These are phyloP conservation scores for Microhierax caerulescens DNA, from an alignment of 2,797 vertebrate species.

Conservation along the genomic window DNA sequence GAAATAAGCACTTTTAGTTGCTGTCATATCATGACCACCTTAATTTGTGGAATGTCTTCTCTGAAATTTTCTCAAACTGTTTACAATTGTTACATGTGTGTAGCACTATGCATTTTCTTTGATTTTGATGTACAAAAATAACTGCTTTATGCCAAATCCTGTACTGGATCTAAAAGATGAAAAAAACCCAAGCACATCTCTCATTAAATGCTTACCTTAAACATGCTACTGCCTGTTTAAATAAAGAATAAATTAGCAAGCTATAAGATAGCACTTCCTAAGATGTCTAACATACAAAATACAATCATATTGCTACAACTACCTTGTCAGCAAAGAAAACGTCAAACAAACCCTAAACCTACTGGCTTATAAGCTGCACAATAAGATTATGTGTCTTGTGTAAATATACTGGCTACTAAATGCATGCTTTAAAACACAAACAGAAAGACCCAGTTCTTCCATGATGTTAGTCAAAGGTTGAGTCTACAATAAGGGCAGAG, in stretches of 20 bases:
- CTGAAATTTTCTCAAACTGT: not conserved
- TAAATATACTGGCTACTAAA: not conserved
- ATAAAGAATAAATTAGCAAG: not conserved
- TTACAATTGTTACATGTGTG: not conserved
- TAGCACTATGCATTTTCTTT: not conserved
- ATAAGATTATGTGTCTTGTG: not conserved
- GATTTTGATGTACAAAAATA: not conserved
- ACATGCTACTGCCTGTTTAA: not conserved
- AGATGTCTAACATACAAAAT: not conserved
- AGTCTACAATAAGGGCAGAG: not conserved
- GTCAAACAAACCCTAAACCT: not conserved
- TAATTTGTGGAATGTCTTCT: not conserved
- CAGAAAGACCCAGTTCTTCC: rapidly evolving
- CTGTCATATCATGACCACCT: not conserved
- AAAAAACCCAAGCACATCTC: not conserved
- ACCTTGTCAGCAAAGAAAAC: not conserved
- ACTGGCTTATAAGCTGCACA: not conserved
- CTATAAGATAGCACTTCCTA: not conserved
- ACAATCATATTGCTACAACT: not conserved
- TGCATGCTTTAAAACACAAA: not conserved
- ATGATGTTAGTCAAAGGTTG: not conserved
- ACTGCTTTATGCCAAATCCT: not conserved
- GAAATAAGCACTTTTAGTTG: not conserved
- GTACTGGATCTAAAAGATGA: not conserved
- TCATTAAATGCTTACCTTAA: not conserved